Conservation (phyloP, 1,140 invertebrate species). For the Apis cerana region DNA sequence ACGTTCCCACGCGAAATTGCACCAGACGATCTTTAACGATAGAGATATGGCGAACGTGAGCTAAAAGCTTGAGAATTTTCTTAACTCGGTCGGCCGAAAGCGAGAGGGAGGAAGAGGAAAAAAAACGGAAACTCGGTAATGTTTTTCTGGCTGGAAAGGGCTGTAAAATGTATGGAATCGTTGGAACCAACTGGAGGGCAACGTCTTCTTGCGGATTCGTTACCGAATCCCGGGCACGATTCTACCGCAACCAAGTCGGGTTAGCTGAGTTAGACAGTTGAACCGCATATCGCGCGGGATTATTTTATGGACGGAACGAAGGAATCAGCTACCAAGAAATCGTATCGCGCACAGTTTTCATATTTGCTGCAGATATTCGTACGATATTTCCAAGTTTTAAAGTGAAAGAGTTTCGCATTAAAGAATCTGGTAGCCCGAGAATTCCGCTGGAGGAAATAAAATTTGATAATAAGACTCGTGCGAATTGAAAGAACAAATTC, state of each 20-base stretch:
- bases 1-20: constrained; percentile 3
- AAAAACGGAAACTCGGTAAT: not conserved
- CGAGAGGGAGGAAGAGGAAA: too few species aligned
- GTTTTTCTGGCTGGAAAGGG: not conserved
- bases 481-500: too few species aligned
- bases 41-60: not conserved
- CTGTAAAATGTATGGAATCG: constrained; percentile 3
- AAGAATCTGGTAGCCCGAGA: not conserved
- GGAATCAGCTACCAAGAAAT: not conserved
- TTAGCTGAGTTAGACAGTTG: constrained; percentile 47
- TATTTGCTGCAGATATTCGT: constrained; percentile 4
- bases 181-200: not conserved
- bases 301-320: constrained; percentile 52
- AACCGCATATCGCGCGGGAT: constrained; percentile 52
- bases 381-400: constrained; percentile 24
- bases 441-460: not conserved
- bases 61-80: not conserved
- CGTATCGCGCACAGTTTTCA: constrained; percentile 47
- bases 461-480: constrained; percentile 8
- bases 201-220: constrained; percentile 30
- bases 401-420: not conserved
- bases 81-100: not conserved
- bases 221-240: constrained; percentile 60
- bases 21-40: constrained; percentile 9
- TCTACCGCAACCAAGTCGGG: constrained; percentile 34